Conservation (phyloP, 2,113 vertebrate species). For the Nibea coibor region DNA sequence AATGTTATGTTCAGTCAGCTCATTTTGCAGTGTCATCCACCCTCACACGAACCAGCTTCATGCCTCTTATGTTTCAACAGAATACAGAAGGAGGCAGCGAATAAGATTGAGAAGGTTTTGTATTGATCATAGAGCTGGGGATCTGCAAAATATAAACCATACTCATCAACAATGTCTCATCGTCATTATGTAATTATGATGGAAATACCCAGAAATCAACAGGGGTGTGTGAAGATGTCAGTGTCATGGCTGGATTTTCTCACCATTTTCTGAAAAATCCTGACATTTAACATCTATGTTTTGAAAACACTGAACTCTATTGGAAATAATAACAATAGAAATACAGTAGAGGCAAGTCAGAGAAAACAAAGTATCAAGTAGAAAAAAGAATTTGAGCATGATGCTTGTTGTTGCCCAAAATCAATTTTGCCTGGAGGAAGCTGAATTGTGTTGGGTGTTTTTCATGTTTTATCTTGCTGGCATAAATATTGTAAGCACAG, state of each 20-base stretch:
- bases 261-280: neutral
- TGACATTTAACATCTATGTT: neutral
- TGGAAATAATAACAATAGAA: neutral
- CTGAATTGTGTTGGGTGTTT: slow-evolving; percentile 24
- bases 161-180: neutral
- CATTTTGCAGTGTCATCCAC: neutral
- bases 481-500: slow-evolving; percentile 43
- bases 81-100: neutral
- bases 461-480: slow-evolving; percentile 44
- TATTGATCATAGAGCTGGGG: neutral
- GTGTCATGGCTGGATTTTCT: neutral
- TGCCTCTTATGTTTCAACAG: neutral
- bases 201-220: neutral
- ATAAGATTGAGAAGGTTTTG: too few species aligned
- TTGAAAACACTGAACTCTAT: neutral
- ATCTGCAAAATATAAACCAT: neutral
- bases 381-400: slow-evolving; percentile 9
- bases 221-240: neutral
- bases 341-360: neutral
- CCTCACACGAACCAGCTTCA: neutral
- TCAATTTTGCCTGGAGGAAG: slow-evolving; percentile 29
- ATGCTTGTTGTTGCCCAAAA: slow-evolving; percentile 19
- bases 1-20: neutral
- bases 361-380: neutral
- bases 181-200: neutral